Evolutionary conservation across 2,888 invertebrate genomes (phyloP).

Genomic region (Anoplius nigerrimus): DNA sequence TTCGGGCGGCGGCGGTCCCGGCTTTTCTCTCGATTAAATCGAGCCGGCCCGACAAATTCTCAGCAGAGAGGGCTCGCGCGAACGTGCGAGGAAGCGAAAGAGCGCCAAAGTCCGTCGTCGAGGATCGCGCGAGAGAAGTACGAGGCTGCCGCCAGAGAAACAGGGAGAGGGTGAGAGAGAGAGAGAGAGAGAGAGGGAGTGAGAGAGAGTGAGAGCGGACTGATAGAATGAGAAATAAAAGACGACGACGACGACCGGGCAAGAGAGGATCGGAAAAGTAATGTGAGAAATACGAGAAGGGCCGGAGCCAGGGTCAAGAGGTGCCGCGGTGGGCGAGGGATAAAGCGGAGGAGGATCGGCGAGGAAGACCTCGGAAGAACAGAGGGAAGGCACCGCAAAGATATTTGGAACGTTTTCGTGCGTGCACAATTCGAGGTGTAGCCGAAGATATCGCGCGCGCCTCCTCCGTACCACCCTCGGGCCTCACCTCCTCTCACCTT

Average conservation of each 20-base stretch:
- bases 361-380: constrained; percentile 18
- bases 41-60: constrained; percentile 48
- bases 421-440: constrained; percentile 17
- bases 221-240: constrained; percentile 9
- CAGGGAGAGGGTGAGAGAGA: constrained; percentile 19
- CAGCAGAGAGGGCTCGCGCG: not conserved
- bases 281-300: constrained; percentile 63
- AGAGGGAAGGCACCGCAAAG: constrained; percentile 29
- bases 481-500: not conserved
- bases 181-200: constrained; percentile 3
- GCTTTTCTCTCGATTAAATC: too few species aligned
- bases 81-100: constrained; percentile 25
- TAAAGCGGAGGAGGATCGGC: constrained; percentile 24
- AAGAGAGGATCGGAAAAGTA: constrained; percentile 53
- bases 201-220: constrained; percentile 5
- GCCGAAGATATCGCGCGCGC: constrained; percentile 52
- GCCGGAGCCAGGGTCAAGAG: constrained; percentile 56
- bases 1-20: too few species aligned
- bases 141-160: constrained; percentile 20
- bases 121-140: constrained; percentile 38
- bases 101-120: constrained; percentile 12
- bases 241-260: constrained; percentile 6
- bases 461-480: not conserved
- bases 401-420: constrained; percentile 63
- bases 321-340: constrained; percentile 33